Conservation (phyloP, 1,140 invertebrate genomes). For the Listronotus oregonensis region DNA sequence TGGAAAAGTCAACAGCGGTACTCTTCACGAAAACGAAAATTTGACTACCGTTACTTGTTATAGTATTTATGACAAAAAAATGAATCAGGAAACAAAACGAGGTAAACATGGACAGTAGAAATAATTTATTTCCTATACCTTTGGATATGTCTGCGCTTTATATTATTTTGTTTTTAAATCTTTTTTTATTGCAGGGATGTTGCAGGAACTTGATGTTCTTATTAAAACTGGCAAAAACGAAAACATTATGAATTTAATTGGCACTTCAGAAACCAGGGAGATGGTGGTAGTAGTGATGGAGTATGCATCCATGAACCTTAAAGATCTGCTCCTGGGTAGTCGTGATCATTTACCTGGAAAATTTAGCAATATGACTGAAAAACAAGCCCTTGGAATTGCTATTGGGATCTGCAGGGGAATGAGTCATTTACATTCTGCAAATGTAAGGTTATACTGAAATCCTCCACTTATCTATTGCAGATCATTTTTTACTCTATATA, state of each 20-base stretch:
- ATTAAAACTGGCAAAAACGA: constrained; percentile 70
- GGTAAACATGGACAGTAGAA: too few relatives aligned
- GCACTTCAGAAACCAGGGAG: constrained; percentile 77
- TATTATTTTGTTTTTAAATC: neutral
- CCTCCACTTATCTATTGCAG: too few relatives aligned
- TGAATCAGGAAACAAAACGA: constrained; percentile 66
- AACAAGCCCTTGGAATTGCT: constrained; percentile 62
- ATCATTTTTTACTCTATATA: too few relatives aligned
- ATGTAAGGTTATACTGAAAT: constrained; percentile 45
- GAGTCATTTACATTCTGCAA: constrained; percentile 66
- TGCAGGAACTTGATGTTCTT: constrained; percentile 74
- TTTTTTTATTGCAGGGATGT: constrained; percentile 58
- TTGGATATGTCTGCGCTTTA: too few relatives aligned
- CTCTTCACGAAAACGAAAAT: constrained; percentile 63
- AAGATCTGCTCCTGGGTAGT: constrained; percentile 69
- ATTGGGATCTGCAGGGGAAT: constrained; percentile 67
- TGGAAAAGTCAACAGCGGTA: constrained; percentile 72
- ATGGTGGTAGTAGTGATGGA: constrained; percentile 74
- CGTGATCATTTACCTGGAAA: constrained; percentile 65
- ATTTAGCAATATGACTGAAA: constrained; percentile 68
- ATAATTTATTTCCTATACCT: too few relatives aligned
- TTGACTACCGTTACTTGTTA: constrained; percentile 55
- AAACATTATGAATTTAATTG: constrained; percentile 75
- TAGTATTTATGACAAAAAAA: constrained; percentile 62
- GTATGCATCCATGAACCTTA: constrained; percentile 67